Conservation (phyloP, 2,113 vertebrate species). For the Leptobrachium leishanense region DNA sequence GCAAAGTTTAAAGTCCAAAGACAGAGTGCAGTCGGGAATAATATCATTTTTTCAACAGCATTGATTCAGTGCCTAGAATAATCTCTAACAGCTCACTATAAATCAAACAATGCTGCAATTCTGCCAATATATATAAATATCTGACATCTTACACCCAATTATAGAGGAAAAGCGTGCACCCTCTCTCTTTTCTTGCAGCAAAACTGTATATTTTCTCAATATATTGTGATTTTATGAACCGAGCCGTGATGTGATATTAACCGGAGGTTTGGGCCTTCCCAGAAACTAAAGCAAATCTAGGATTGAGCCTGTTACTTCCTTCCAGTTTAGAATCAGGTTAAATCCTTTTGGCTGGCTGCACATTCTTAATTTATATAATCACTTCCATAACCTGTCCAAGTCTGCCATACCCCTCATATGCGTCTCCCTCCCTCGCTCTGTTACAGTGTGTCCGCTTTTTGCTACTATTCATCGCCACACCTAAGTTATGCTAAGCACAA, state of each 20-base stretch:
- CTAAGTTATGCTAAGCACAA: neutral
- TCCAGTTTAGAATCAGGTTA: neutral
- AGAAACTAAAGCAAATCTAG: neutral
- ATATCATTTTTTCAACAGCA: too few relatives aligned
- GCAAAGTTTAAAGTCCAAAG: neutral
- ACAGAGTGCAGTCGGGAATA: too few relatives aligned
- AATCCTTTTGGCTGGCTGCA: neutral
- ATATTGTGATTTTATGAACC: neutral
- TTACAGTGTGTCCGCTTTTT: neutral
- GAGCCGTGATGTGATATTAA: neutral
- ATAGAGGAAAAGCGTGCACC: neutral
- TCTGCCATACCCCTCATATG: neutral
- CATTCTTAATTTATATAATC: slow-evolving; percentile 1
- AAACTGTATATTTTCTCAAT: neutral
- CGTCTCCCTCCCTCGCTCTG: neutral
- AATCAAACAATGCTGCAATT: neutral
- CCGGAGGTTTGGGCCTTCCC: neutral
- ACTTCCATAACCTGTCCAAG: neutral
- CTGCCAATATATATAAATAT: neutral
- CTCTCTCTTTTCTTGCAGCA: neutral
- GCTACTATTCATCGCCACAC: neutral
- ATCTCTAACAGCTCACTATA: neutral
- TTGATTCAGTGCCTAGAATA: neutral
- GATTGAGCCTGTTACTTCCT: slow-evolving; percentile 2
- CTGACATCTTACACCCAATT: slow-evolving; percentile 1